These are phyloP conservation scores for Ophioninae sp. DNA, from an alignment of 2,888 invertebrate genomes.

Conservation along the genomic window DNA sequence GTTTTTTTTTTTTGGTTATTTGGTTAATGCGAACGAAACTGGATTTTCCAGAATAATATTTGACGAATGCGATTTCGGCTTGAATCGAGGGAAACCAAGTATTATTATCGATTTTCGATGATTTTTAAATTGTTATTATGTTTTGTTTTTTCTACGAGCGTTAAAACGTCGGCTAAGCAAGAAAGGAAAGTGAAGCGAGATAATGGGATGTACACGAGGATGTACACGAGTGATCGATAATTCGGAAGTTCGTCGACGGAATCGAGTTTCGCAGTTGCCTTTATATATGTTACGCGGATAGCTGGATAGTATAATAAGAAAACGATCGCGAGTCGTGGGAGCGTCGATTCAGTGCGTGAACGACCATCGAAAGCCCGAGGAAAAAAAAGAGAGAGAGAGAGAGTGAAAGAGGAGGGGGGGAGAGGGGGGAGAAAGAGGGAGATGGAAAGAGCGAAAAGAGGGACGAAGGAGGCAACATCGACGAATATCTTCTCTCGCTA, in stretches of 20 bases:
- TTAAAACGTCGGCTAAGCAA: background rate
- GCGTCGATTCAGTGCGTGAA: conserved; percentile 50
- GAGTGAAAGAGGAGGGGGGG: conserved; percentile 9
- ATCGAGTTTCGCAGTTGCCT: conserved; percentile 42
- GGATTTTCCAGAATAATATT: too few relatives aligned
- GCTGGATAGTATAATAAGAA: conserved; percentile 57
- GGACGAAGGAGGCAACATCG: conserved; percentile 37
- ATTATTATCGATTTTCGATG: background rate
- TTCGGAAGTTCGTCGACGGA: conserved; percentile 54
- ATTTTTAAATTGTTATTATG: background rate
- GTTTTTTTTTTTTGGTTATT: too few relatives aligned
- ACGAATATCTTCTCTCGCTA: conserved; percentile 68
- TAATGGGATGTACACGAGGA: conserved; percentile 25
- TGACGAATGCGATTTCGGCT: background rate
- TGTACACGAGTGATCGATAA: conserved; percentile 34
- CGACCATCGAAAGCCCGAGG: conserved; percentile 12
- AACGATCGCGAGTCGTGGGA: conserved; percentile 59
- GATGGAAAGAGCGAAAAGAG: conserved; percentile 35
- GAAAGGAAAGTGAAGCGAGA: conserved; percentile 14
- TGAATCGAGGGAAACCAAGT: background rate
- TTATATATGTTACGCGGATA: conserved; percentile 40
- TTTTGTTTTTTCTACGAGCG: background rate
- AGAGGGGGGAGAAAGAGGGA: background rate
- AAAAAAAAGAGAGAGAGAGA: conserved; percentile 4
- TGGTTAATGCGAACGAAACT: too few relatives aligned